Conservation (phyloP, 1,140 invertebrate species). For the Drosophila takahashii region DNA sequence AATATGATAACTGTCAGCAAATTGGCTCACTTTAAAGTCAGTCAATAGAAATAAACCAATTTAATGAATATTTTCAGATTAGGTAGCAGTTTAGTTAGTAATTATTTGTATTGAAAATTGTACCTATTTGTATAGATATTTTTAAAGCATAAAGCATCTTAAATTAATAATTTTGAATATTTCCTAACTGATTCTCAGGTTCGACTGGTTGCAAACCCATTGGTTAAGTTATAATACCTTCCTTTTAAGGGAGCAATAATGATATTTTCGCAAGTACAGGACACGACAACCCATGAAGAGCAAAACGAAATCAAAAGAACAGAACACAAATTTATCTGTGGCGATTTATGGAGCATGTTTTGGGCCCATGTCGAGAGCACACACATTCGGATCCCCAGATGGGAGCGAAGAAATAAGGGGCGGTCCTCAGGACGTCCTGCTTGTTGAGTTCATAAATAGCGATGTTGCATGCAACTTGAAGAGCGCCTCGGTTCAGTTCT, state of each 20-base stretch:
- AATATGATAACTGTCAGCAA: not conserved
- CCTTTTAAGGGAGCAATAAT: constrained; percentile 33
- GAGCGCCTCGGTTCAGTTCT: constrained; percentile 26
- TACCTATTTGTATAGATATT: too few relatives aligned
- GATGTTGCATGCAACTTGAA: constrained; percentile 76
- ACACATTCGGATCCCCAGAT: constrained; percentile 11
- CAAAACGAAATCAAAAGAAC: constrained; percentile 70
- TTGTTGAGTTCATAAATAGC: constrained; percentile 79
- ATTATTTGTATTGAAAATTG: too few relatives aligned
- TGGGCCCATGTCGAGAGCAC: constrained; percentile 50
- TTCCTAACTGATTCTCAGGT: not conserved
- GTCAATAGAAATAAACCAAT: not conserved
- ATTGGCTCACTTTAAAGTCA: not conserved
- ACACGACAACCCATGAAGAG: constrained; percentile 28
- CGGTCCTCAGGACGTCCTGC: constrained; percentile 39
- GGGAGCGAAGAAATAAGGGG: constrained; percentile 23
- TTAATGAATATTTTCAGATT: not conserved
- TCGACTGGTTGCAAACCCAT: not conserved
- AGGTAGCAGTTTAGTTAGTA: not conserved
- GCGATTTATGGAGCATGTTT: constrained; percentile 71
- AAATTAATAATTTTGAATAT: too few relatives aligned
- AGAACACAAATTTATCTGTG: constrained; percentile 73
- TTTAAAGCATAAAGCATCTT: too few relatives aligned
- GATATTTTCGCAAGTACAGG: constrained; percentile 57
- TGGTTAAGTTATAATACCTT: constrained; percentile 1